Percentiles rank a stretch among this genome's conserved stretches.
phyloP scores from a whole-genome alignment of 2,888 invertebrate species.

The Incurvaria masculella region DNA sequence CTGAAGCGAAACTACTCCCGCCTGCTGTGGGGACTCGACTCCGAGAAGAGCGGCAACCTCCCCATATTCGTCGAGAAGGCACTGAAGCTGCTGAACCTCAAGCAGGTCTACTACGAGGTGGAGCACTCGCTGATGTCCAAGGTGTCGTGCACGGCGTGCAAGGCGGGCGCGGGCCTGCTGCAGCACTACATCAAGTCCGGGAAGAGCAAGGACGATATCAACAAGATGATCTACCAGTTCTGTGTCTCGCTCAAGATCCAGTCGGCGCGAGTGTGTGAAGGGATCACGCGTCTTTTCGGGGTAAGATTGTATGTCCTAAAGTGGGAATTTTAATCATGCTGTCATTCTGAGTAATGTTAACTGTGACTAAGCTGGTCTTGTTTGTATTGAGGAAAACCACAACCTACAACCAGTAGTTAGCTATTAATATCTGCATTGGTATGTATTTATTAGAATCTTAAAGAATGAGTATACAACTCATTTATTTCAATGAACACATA shows the following conservation, averaged over 20 bases:
- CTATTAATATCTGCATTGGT: no score
- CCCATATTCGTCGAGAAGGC: slow-evolving; percentile 83
- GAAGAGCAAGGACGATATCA: slow-evolving; percentile 83
- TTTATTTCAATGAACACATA: no score
- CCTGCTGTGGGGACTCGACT: slow-evolving; percentile 70
- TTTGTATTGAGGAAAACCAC: no score
- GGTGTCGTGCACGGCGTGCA: slow-evolving; percentile 89
- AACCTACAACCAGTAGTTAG: no score
- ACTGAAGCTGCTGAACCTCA: slow-evolving; percentile 74
- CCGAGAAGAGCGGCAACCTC: slow-evolving; percentile 66
- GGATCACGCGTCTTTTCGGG: slow-evolving; percentile 79
- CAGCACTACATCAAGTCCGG: slow-evolving; percentile 83
- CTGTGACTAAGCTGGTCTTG: no score
- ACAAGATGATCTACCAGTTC: slow-evolving; percentile 79
- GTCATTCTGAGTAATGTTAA: no score
- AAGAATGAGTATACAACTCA: no score
- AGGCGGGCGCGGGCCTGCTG: slow-evolving; percentile 79
- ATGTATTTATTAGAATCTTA: no score
- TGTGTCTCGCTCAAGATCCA: slow-evolving; percentile 87
- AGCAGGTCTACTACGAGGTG: slow-evolving; percentile 80
- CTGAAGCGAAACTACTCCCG: slow-evolving; percentile 51
- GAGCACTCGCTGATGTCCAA: slow-evolving; percentile 91
- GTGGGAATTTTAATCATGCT: no score
- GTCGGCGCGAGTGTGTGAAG: slow-evolving; percentile 83
- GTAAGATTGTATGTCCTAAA: slow-evolving; percentile 55